Conservation (phyloP, 1,140 invertebrate species). For the Dendrolimus kikuchii region DNA sequence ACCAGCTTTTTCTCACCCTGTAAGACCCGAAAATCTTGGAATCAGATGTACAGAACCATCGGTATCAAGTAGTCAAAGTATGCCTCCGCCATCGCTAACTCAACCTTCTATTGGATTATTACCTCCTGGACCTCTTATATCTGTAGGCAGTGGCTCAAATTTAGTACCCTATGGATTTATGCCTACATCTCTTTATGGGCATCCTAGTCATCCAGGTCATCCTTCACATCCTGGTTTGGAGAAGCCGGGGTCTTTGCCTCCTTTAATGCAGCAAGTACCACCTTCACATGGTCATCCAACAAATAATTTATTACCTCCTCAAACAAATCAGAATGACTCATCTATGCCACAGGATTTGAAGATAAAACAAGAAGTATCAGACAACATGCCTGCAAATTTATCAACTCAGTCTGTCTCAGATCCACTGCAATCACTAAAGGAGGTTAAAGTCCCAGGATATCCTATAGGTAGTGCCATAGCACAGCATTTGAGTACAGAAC, state of each 20-base stretch:
- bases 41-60: slow-evolving; percentile 44
- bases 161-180: slow-evolving; percentile 73
- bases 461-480: slow-evolving; percentile 67
- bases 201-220: slow-evolving; percentile 44
- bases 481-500: slow-evolving; percentile 59
- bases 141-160: slow-evolving; percentile 68
- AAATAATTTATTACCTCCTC: slow-evolving; percentile 40
- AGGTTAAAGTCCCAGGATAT: slow-evolving; percentile 87
- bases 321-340: slow-evolving; percentile 62
- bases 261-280: slow-evolving; percentile 72
- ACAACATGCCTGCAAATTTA: slow-evolving; percentile 64
- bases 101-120: slow-evolving; percentile 72
- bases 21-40: slow-evolving; percentile 60
- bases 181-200: slow-evolving; percentile 56
- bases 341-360: slow-evolving; percentile 84
- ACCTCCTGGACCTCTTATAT: slow-evolving; percentile 72
- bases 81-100: slow-evolving; percentile 62
- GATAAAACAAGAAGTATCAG: slow-evolving; percentile 83
- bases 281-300: slow-evolving; percentile 59
- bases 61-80: slow-evolving; percentile 38
- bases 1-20: slow-evolving; percentile 59
- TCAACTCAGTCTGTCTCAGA: slow-evolving; percentile 74
- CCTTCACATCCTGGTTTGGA: slow-evolving; percentile 55
- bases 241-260: slow-evolving; percentile 55
- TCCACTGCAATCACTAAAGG: slow-evolving; percentile 84